These are phyloP conservation scores for Eriosoma lanigerum DNA, from an alignment of 1,140 invertebrate genomes.

Conservation along the genomic window DNA sequence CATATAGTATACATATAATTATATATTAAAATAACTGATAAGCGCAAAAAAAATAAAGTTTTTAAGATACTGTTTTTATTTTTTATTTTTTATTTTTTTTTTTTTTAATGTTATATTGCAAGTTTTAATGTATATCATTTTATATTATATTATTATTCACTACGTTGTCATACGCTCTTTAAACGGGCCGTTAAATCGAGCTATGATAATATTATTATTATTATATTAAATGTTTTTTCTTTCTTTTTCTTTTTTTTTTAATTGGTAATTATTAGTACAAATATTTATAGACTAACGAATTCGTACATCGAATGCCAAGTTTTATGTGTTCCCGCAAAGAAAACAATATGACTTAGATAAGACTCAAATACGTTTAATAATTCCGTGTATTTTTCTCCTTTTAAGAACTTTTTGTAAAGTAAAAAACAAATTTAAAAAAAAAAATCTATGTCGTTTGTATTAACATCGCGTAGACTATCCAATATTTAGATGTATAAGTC, in stretches of 20 bases:
- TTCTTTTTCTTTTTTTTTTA: not conserved
- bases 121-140: slow-evolving; percentile 9
- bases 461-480: not conserved
- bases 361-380: slow-evolving; percentile 4
- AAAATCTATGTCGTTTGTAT: not conserved
- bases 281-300: slow-evolving; percentile 44
- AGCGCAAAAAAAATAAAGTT: slow-evolving; percentile 19
- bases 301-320: slow-evolving; percentile 29
- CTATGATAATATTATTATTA: too few relatives aligned
- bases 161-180: slow-evolving; percentile 24
- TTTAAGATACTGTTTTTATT: slow-evolving; percentile 4
- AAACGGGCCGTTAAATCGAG: slow-evolving; percentile 15
- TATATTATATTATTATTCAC: slow-evolving; percentile 30
- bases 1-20: not conserved
- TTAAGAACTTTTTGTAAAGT: too few relatives aligned
- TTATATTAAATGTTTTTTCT: not conserved
- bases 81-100: not conserved
- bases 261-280: slow-evolving; percentile 38
- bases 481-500: slow-evolving; percentile 25
- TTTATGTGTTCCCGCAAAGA: slow-evolving; percentile 31
- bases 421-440: too few relatives aligned
- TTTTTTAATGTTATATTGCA: slow-evolving; percentile 16
- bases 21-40: not conserved
- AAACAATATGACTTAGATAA: slow-evolving; percentile 34
- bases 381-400: not conserved